Conservation (phyloP, 35 echinoderm and acorn worm genomes). For the Heliocidaris tuberculata region DNA sequence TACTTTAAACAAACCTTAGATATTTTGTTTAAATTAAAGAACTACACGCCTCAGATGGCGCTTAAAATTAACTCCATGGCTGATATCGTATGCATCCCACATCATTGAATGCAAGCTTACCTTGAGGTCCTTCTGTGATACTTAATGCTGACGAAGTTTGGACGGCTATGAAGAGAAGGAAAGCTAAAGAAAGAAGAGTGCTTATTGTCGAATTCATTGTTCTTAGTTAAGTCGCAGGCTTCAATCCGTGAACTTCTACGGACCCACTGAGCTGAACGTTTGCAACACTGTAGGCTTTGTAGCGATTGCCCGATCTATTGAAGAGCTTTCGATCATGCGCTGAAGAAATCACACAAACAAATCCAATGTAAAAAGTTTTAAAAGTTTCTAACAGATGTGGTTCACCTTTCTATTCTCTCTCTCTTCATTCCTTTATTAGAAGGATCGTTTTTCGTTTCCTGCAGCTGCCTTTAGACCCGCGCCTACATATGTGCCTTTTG, state of each 20-base stretch:
- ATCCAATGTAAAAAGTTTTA: neutral
- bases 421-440: neutral
- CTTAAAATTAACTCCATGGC: too few species aligned
- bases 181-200: neutral
- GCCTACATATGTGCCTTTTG: neutral
- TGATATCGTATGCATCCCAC: too few species aligned
- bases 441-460: neutral
- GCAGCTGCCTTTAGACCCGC: neutral
- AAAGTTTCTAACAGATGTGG: neutral
- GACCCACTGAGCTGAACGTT: neutral
- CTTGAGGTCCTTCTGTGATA: neutral
- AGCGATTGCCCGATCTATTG: neutral
- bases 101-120: neutral
- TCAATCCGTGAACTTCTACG: neutral
- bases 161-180: slow-evolving; percentile 17
- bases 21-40: too few species aligned
- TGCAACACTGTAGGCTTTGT: neutral
- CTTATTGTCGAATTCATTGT: slow-evolving; percentile 27
- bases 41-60: too few species aligned
- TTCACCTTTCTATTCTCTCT: neutral
- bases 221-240: neutral
- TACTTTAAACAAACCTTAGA: too few species aligned
- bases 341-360: neutral
- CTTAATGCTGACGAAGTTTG: neutral
- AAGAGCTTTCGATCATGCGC: neutral